Percentiles rank a stretch among this genome's conserved stretches.
phyloP scores from a whole-genome alignment of 2,113 vertebrate genomes.

The Amphiprion percula region DNA sequence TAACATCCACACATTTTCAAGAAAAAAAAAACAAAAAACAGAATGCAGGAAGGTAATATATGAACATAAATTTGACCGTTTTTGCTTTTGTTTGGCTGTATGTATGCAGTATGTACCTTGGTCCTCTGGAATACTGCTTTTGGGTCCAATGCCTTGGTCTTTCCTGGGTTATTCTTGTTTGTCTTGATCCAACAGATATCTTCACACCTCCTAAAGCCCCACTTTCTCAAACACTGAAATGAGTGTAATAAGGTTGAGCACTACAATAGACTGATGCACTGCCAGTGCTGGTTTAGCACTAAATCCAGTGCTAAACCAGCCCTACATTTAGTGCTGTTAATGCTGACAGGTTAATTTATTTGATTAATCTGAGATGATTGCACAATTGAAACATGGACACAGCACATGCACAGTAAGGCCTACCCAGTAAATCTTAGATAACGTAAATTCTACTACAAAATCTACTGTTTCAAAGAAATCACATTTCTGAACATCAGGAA shows the following conservation, averaged over 20 bases:
- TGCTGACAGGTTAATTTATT: neutral
- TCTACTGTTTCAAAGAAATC: too few species aligned
- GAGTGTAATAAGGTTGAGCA: neutral
- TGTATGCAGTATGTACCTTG: conserved; percentile 85
- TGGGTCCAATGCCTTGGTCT: conserved; percentile 96
- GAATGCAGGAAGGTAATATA: neutral
- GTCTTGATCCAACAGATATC: conserved; percentile 99
- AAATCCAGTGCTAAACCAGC: too few species aligned
- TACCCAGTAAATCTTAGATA: too few species aligned
- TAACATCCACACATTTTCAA: too few species aligned
- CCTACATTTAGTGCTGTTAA: neutral
- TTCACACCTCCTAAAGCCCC: conserved; percentile 98
- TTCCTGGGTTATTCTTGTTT: conserved; percentile 98
- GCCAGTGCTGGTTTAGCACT: neutral
- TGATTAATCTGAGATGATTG: neutral
- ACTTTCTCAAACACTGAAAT: conserved; percentile 91
- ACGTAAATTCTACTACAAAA: too few species aligned
- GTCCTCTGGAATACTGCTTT: conserved; percentile 99
- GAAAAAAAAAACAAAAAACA: neutral
- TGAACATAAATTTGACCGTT: neutral
- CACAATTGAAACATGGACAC: neutral
- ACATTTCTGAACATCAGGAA: too few species aligned
- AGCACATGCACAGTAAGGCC: too few species aligned
- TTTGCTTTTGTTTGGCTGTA: neutral
- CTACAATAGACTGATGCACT: neutral